Evolutionary conservation across 1,140 invertebrate species (phyloP).

Genomic region (Helicorthomorpha holstii): DNA sequence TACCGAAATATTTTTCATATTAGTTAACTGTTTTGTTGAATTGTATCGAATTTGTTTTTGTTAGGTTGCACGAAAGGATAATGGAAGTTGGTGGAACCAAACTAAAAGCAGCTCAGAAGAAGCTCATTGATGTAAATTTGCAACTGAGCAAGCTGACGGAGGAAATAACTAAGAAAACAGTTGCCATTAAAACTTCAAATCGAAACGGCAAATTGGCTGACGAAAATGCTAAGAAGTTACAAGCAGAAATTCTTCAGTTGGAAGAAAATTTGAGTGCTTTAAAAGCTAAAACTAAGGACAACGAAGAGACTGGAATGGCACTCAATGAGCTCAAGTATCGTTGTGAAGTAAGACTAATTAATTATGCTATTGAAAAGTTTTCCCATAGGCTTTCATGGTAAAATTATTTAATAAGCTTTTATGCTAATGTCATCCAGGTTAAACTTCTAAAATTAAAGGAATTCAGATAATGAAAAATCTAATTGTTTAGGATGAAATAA

Average conservation of each 20-base stretch:
- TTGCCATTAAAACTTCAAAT: slow-evolving; percentile 70
- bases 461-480: slow-evolving; percentile 1
- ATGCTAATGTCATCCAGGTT: no score
- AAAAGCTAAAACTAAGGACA: no score
- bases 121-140: slow-evolving; percentile 49
- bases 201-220: no score
- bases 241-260: no score
- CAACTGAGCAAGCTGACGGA: slow-evolving; percentile 48
- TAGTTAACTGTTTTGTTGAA: slow-evolving; percentile 37
- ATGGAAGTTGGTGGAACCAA: slow-evolving; percentile 49
- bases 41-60: slow-evolving; percentile 6
- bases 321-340: no score
- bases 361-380: no score
- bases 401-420: no score
- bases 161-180: slow-evolving; percentile 55
- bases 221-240: no score
- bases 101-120: slow-evolving; percentile 51
- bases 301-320: no score
- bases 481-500: slow-evolving; percentile 6
- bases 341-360: no score
- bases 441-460: neutral
- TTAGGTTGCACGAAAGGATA: slow-evolving; percentile 44
- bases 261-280: no score
- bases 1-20: slow-evolving; percentile 6
- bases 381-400: no score